These are phyloP conservation scores for Drosophila asahinai DNA, from an alignment of 1,140 invertebrate species.

Conservation along the genomic window DNA sequence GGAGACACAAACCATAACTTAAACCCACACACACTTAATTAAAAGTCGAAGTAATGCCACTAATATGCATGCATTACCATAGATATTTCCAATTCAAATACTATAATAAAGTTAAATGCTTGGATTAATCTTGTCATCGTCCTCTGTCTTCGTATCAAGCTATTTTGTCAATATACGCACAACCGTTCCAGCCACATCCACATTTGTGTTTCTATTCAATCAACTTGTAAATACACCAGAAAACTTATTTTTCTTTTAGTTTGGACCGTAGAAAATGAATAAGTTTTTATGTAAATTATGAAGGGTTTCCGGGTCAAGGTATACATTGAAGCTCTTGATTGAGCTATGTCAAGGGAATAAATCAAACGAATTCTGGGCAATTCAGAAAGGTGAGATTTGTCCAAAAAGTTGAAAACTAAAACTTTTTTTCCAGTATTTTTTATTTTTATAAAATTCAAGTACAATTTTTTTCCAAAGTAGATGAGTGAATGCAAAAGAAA, in stretches of 20 bases:
- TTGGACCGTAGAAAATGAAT: neutral
- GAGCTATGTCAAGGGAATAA: too few species aligned
- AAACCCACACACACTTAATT: conserved; percentile 27
- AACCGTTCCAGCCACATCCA: conserved; percentile 20
- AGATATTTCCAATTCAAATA: conserved; percentile 49
- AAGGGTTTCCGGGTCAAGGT: too few species aligned
- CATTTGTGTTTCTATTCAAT: conserved; percentile 27
- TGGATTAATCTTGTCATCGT: conserved; percentile 42
- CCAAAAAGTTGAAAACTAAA: too few species aligned
- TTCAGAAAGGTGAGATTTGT: too few species aligned
- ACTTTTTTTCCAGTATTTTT: too few species aligned
- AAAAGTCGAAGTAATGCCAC: conserved; percentile 29
- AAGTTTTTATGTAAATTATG: neutral
- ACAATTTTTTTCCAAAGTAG: too few species aligned
- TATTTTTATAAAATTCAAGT: too few species aligned
- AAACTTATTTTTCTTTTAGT: neutral
- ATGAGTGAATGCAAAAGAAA: too few species aligned
- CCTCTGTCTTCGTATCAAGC: conserved; percentile 30
- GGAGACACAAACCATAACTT: conserved; percentile 6
- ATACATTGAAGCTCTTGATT: too few species aligned
- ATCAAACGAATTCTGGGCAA: too few species aligned
- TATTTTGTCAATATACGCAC: conserved; percentile 35
- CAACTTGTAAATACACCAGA: conserved; percentile 4
- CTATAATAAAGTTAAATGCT: conserved; percentile 64
- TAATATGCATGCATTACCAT: conserved; percentile 32